These are phyloP conservation scores for Calyptomena viridis DNA, from an alignment of 2,113 vertebrate genomes.

Conservation along the genomic window DNA sequence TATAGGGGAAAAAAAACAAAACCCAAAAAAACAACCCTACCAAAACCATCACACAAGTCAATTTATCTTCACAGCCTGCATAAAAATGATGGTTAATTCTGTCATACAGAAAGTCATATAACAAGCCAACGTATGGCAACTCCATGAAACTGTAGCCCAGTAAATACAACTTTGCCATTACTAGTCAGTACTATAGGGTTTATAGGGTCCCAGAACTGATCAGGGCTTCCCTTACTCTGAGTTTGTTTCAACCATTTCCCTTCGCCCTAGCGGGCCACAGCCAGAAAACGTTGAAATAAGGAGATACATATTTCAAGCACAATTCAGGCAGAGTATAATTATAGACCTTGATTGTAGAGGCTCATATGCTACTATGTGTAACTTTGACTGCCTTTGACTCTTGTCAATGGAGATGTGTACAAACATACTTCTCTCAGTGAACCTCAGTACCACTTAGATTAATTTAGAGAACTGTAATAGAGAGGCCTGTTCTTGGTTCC, in stretches of 20 bases:
- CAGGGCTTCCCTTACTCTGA: not conserved
- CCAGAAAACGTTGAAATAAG: not conserved
- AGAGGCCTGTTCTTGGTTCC: not conserved
- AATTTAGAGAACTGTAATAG: not conserved
- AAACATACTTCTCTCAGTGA: not conserved
- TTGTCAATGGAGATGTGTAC: not conserved
- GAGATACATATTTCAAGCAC: not conserved
- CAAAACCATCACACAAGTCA: not conserved
- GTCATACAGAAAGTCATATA: not conserved
- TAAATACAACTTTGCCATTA: not conserved
- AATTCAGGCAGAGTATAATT: not conserved
- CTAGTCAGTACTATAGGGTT: not conserved
- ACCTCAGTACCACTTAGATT: accelerated
- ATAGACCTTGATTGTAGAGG: not conserved
- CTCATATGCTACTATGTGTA: too few species aligned
- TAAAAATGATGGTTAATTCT: not conserved
- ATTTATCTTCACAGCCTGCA: not conserved
- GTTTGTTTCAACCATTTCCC: not conserved
- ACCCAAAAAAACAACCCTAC: too few species aligned
- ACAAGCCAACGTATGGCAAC: not conserved
- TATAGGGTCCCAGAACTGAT: not conserved
- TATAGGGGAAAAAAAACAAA: not conserved
- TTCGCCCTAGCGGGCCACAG: not conserved
- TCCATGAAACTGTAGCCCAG: not conserved
- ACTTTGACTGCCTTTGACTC: not conserved